Evolutionary conservation across 2,888 invertebrate species (phyloP).

Genomic region (Amblyjoppa proteus): DNA sequence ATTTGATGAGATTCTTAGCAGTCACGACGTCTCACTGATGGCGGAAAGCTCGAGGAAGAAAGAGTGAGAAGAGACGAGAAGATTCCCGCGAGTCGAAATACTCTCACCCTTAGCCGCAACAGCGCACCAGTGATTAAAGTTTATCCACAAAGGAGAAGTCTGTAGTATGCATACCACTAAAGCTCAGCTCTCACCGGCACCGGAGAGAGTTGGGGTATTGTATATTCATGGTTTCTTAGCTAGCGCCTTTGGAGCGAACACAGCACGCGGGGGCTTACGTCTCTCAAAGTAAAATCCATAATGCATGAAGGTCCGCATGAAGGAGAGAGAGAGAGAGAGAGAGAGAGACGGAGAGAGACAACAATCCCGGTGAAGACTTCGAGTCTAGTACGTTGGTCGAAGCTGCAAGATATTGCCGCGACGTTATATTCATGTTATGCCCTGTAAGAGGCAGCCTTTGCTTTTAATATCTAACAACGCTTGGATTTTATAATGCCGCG

Average conservation of each 20-base stretch:
- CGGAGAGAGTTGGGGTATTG: constrained; percentile 78
- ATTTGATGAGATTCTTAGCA: not conserved
- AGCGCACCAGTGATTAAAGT: constrained; percentile 79
- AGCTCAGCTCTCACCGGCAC: constrained; percentile 50
- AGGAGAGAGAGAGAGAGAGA: constrained; percentile 30
- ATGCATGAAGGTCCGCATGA: constrained; percentile 83
- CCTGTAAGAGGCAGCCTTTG: constrained; percentile 81
- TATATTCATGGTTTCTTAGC: constrained; percentile 85
- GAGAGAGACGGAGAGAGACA: constrained; percentile 28
- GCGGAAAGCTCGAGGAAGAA: constrained; percentile 19
- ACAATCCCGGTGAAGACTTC: constrained; percentile 72
- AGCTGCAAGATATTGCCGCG: constrained; percentile 83
- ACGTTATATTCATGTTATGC: constrained; percentile 84
- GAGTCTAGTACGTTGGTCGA: constrained; percentile 59
- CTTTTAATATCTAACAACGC: constrained; percentile 80
- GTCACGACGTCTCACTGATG: constrained; percentile 19
- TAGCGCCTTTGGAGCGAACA: constrained; percentile 74
- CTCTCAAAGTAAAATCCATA: constrained; percentile 84
- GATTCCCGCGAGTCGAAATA: constrained; percentile 11
- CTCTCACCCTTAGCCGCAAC: constrained; percentile 59
- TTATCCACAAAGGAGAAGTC: constrained; percentile 79
- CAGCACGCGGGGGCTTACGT: constrained; percentile 71
- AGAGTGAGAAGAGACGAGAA: constrained; percentile 36
- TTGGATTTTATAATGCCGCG: constrained; percentile 60
- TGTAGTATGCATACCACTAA: constrained; percentile 75